phyloP scores from a whole-genome alignment of 2,113 vertebrate genomes.

The Cnemophilus loriae region DNA sequence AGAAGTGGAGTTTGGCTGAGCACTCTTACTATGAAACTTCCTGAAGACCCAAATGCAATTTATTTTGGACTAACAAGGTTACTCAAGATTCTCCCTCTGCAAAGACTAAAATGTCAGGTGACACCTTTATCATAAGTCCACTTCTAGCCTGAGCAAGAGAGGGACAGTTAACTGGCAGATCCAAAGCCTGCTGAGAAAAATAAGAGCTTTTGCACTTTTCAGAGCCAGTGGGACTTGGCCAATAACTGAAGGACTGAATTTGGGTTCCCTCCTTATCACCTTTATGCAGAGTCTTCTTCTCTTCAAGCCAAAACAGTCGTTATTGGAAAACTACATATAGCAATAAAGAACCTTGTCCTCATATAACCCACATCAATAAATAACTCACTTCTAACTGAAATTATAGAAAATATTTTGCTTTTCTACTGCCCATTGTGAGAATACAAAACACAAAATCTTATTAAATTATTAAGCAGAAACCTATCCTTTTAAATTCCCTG shows the following conservation, averaged over 20 bases:
- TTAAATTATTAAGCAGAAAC: slow-evolving; percentile 57
- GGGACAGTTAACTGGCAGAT: neutral
- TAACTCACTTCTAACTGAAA: slow-evolving; percentile 15
- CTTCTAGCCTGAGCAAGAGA: neutral
- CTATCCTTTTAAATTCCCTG: slow-evolving; percentile 33
- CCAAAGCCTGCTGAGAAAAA: neutral
- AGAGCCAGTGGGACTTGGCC: neutral
- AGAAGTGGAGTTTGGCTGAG: neutral
- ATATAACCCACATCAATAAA: neutral
- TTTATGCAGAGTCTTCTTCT: neutral
- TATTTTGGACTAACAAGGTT: neutral
- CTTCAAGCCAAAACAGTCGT: neutral
- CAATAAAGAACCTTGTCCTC: neutral
- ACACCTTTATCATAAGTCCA: neutral
- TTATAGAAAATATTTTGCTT: neutral
- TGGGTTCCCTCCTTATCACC: neutral
- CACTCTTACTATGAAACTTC: neutral
- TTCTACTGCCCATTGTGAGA: neutral
- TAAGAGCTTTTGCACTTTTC: neutral
- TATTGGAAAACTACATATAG: neutral
- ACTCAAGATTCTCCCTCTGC: neutral
- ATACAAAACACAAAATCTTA: slow-evolving; percentile 17
- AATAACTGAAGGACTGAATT: neutral
- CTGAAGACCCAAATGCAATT: neutral
- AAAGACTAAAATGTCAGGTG: neutral